A percentile compares a stretch with the other conserved stretches of the same genome.
These are phyloP conservation scores for Andrena flavipes DNA, from an alignment of 2,888 invertebrate species.

Conservation along the genomic window DNA sequence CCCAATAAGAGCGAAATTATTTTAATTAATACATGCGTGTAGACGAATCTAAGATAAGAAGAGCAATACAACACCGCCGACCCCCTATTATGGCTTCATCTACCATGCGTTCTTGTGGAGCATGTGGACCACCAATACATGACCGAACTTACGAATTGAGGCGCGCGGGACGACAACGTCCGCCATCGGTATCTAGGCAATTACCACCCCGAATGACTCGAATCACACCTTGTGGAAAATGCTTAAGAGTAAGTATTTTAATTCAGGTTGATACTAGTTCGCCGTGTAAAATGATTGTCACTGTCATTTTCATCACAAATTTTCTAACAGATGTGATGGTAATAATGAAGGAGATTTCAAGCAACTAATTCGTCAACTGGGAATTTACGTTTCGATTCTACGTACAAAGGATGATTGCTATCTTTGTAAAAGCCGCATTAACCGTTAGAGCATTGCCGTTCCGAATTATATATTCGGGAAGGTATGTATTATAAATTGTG, in stretches of 20 bases:
- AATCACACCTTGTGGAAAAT: conserved; percentile 56
- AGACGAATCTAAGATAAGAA: not conserved
- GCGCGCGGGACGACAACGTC: conserved; percentile 11
- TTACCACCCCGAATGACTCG: conserved; percentile 39
- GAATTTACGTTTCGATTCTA: not conserved
- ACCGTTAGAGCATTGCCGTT: too few relatives aligned
- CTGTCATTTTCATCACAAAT: not conserved
- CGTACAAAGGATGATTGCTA: not conserved
- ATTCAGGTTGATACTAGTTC: not conserved
- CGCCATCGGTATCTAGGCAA: not conserved
- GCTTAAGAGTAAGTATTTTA: conserved; percentile 47
- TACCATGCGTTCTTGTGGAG: not conserved
- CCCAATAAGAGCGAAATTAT: not conserved
- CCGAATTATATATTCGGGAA: too few relatives aligned
- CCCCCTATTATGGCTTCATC: not conserved
- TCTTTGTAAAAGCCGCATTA: too few relatives aligned
- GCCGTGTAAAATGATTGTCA: not conserved
- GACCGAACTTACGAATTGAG: conserved; percentile 12
- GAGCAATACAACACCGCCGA: not conserved
- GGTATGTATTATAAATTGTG: too few relatives aligned
- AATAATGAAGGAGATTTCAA: not conserved
- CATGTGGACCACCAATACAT: not conserved
- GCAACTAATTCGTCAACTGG: not conserved
- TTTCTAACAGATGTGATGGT: conserved; percentile 34
- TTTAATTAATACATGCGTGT: not conserved